Base-by-base conservation (phyloP, 2,888 invertebrate species). In the Argyresthia albistria region DNA sequence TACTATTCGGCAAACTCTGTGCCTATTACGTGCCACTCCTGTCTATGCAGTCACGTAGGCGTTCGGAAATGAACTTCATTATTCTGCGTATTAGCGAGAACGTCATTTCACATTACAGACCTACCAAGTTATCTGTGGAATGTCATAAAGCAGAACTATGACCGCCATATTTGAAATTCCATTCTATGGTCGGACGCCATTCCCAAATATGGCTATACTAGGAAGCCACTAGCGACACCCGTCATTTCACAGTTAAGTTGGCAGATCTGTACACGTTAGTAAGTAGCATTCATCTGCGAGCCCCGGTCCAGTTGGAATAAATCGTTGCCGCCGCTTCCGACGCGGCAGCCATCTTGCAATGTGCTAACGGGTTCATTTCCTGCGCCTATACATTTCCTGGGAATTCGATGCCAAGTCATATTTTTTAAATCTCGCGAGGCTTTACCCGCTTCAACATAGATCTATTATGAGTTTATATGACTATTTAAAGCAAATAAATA, bases 321-420 rank as follows among this genome's bases (percentile, higher is more conserved):
- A 80, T 78, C 78, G 73, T 64, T 63, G 50, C 63, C 59, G 65
- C 65, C 65, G 63, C 64, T 69, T 76, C 76, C 76, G 64, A 60
- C 59, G 12, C 12, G 52, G 54, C 70, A 58, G 83, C 82, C 82
- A 83, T 83, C 83, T 84, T 84, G 82, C 70, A 79, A 76, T 76
- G 79, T 71, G 74, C 79, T 82, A 82, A 81, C 84, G 78, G 80
- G 80, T 84, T 86, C 84, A 86, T 86, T 86, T 86, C 86, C 84
- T 81, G 80, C 70, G 82, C 84, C 86, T 83, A 83, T 83, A 80
- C 80, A 78, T 77, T 81, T 84, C 82, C 83, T 77, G 70, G 64
- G 69, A 68, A 71, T 72, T 76, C 72, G 76, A 73, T 73, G 80
- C 77, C 74, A 78, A 76, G 72, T 77, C 76, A 39, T 39, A 39